Base-by-base conservation (phyloP, 2,888 invertebrate genomes). In the Monoplex corrugatus region DNA sequence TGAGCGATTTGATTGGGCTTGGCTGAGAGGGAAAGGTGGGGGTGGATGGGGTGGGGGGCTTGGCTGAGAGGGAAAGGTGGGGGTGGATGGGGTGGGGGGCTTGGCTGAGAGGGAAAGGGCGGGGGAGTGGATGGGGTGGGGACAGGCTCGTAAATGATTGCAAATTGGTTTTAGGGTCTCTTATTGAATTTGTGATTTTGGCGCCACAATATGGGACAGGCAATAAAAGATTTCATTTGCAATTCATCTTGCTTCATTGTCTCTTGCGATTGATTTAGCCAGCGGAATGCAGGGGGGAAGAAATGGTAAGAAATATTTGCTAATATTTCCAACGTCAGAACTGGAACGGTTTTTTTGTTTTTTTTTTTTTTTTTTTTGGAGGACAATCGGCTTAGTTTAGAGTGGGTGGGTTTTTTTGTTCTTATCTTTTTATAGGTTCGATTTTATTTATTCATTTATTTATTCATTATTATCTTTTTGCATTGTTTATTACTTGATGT, bases 201-300 rank as follows among this genome's bases (percentile, higher is more conserved):
- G 35, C 35, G 32, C 35, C 75, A 35, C 75, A 75, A 75, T 32
- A 35, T 35, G 32, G 35, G n/a, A 75, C 28, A 75, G 35, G 35
- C 75, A 75, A 75, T 75, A 75, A 75, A 75, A 75, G 75, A 75
- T 75, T 75, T 75, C 75, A 75, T 75, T 75, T 75, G 75, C 75
- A 35, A 75, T 35, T 75, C 75, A 75, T 75, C 75, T 35, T 6
- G 35, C 35, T 13, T 63, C 75, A 32, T 75, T 75, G 75, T 75
- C 35, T 6, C 0, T 50, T 5, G 75, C 10, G 35, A 75, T 32
- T 32, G 75, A 35, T 35, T 32, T 75, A 35, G 75, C 13, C 35
- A 75, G 75, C 10, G 35, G 75, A 35, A 35, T 1, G 6, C 35
- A 13, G 28, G 75, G 35, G 75, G 50, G 19, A 50, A 6, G 35